Base-by-base conservation (phyloP, 2,113 vertebrate genomes). In the Xerus inauris region DNA sequence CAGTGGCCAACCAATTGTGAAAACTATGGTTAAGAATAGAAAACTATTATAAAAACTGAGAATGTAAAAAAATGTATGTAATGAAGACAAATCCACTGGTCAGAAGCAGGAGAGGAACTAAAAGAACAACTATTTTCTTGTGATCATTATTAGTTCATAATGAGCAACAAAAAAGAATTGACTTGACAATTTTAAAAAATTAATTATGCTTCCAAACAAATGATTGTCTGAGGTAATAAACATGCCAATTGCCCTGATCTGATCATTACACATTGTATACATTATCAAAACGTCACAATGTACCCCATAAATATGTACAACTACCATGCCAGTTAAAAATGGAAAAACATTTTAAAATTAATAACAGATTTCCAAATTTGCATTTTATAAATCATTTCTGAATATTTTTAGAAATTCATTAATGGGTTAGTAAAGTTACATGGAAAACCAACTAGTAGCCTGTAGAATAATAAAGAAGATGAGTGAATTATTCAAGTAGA, bases 21-120 rank as follows among this genome's bases (percentile, higher is more conserved):
- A 84, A 84, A 45, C 82, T 76, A 76, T 64, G 24, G 76, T 54
- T 67, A 94, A 69, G 45, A 96, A 67, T 42, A 86, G 8, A 75
- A 87, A 82, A 35, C n/a, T 75, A 42, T 51, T 51, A 40, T 40
- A 62, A 42, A 57, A 2, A 54, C 5, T 54, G 12, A 59, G 86
- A 67, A 40, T 42, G 14, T 86, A 72, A 76, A 88, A 65, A 69
- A 40, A 69, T 22, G 24, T 49, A 57, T 28, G 54, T 57, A 57
- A 26, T 67, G 47, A 75, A 81, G 47, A 75, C 75, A 86, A 76
- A 65, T 92, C 40, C 81, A 16, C 30, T 57, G 22, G 1, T 38
- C 19, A 20, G 54, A 57, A 20, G 54, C 54, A 80, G 57, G 2
- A 49, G 24, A 73, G 38, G 24, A 90, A 90, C n/a, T 79, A 6